Conservation (phyloP, 2,797 vertebrate genomes). For the Malacoraja senta region DNA sequence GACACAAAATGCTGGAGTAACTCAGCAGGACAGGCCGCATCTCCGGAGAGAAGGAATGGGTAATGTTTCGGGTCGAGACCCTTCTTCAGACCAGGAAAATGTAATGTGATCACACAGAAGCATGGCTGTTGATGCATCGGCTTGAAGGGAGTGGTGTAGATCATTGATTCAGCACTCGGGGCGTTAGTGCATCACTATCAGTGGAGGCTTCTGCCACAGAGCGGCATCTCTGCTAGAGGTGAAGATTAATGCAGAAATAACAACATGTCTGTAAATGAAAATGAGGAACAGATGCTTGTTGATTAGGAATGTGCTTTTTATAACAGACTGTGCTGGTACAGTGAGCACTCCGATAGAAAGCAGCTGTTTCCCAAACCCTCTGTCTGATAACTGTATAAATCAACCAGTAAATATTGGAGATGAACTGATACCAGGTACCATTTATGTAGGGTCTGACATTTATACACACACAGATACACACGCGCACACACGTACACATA, state of each 20-base stretch:
- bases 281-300: slow-evolving; percentile 58
- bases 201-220: neutral
- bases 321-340: slow-evolving; percentile 35
- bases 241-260: slow-evolving; percentile 47
- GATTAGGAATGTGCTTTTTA: slow-evolving; percentile 38
- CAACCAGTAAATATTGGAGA: slow-evolving; percentile 37
- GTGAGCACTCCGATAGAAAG: slow-evolving; percentile 35
- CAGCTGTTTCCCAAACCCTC: slow-evolving; percentile 36
- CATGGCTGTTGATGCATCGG: too few relatives aligned
- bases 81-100: too few relatives aligned
- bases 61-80: too few relatives aligned
- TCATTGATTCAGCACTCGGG: neutral
- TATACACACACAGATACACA: too few relatives aligned
- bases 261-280: slow-evolving; percentile 51
- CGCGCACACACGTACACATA: too few relatives aligned
- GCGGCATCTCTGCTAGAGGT: slow-evolving; percentile 30
- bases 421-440: slow-evolving; percentile 35
- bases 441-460: slow-evolving; percentile 28
- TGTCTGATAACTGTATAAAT: slow-evolving; percentile 35
- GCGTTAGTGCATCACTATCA: neutral
- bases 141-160: neutral
- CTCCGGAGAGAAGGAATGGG: too few relatives aligned
- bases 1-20: too few relatives aligned
- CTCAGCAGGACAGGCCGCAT: too few relatives aligned
- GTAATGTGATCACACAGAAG: too few relatives aligned